Percentiles rank a stretch among this genome's conserved stretches.
phyloP scores from a whole-genome alignment of 2,113 vertebrate species.

The Malaclemys terrapin region DNA sequence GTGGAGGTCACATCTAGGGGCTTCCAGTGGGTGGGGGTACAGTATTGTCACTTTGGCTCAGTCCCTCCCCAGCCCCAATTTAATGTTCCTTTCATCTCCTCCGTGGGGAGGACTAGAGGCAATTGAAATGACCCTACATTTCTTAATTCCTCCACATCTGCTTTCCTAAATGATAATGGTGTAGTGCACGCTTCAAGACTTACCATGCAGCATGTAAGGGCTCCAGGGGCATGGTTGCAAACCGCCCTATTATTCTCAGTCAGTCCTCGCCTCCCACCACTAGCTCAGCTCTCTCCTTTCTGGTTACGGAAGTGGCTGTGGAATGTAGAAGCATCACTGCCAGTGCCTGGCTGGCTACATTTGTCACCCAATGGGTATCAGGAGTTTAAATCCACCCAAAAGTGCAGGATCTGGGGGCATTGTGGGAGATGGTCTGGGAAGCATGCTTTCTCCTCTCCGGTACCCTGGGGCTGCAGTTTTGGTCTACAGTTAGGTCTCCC shows the following conservation, averaged over 20 bases:
- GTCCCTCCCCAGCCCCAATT: neutral
- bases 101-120: neutral
- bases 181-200: neutral
- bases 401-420: neutral
- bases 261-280: neutral
- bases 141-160: neutral
- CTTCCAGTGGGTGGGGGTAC: neutral
- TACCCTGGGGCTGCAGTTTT: neutral
- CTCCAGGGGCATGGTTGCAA: neutral
- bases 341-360: neutral
- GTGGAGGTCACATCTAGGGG: neutral
- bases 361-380: accelerated
- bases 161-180: neutral
- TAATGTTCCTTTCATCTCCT: neutral
- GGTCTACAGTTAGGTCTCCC: neutral
- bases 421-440: neutral
- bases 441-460: neutral
- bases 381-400: neutral
- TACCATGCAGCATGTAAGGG: neutral
- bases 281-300: neutral
- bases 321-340: neutral
- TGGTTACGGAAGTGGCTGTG: neutral
- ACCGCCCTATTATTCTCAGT: neutral
- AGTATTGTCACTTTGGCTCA: neutral
- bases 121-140: neutral